Evolutionary conservation across 2,113 vertebrate genomes (phyloP), one percentile per base, ranked within the genome.

Genomic region (Asarcornis scutulata): DNA sequence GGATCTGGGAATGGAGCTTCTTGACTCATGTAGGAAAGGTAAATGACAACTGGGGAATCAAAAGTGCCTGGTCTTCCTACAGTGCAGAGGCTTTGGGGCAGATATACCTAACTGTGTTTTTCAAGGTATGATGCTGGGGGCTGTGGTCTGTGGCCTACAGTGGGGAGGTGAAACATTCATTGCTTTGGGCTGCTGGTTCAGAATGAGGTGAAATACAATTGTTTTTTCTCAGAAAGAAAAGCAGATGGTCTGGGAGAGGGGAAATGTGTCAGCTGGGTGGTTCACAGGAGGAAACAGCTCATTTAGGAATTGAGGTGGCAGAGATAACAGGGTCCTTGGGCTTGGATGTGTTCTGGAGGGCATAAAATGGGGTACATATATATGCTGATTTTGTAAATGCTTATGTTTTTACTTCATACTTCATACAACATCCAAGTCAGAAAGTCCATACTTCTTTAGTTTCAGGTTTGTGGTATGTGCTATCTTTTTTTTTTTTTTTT

Each of bases 301-400:
- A 1, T 7, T 89, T 63, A 91, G n/a, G 50, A 89, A 2, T 48
- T 74, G 5, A 29, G 11, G 40, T 93, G 73, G 15, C 31, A 67
- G n/a, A 55, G n/a, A 74, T 31, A 83, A 95, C 36, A 83, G n/a
- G 50, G 83, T 93, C 40, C 85, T 90, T 90, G 56, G 34, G 40
- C 62, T 38, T 77, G 36, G 8, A 31, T 92, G n/a, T 81, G n/a
- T 77, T 86, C 46, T 88, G 68, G 10, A 90, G 55, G 17, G 25
- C 74, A 10, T 71, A 88, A 88, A 88, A n/a, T 53, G 12, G 26
- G 4, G 0, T 32, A 6, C 34, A 4, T 38, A 21, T 38, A 56
- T 42, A 4, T 17, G 15, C 36, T 48, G 6, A 48, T 64, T 80
- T 86, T 88, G 22, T 72, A n/a, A 8, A 3, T 48, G n/a, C 22